Conservation (phyloP, 2,888 invertebrate species). For the Leptopterna dolabrata region DNA sequence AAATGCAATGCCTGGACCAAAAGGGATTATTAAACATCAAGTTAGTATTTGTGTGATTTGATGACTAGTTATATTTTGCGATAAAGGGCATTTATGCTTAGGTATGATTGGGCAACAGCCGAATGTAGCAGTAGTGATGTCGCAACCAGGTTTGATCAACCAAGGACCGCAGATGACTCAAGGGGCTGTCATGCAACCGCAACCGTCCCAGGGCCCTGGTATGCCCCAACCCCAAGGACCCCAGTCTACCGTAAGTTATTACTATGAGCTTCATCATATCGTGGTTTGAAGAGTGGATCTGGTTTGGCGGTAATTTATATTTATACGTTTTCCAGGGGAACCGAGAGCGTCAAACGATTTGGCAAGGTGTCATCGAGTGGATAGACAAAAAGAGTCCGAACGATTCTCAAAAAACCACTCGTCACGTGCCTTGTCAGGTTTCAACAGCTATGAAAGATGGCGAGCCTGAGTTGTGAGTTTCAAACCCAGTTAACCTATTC, state of each 20-base stretch:
- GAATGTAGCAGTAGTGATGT: constrained; percentile 65
- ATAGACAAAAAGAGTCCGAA: constrained; percentile 86
- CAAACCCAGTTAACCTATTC: neutral
- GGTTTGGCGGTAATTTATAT: no score
- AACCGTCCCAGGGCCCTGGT: constrained; percentile 16
- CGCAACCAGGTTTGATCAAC: constrained; percentile 40
- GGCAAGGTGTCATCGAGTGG: constrained; percentile 92
- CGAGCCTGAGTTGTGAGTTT: constrained; percentile 83
- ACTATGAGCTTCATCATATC: no score
- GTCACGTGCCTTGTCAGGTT: constrained; percentile 83
- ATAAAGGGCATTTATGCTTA: neutral
- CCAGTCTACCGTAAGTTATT: constrained; percentile 23
- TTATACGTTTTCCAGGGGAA: constrained; percentile 61
- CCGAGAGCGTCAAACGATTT: constrained; percentile 74
- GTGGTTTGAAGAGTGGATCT: no score
- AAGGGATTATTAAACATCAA: no score
- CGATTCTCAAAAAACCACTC: constrained; percentile 80
- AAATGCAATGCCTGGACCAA: no score
- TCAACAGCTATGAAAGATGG: constrained; percentile 80
- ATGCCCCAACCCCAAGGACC: constrained; percentile 49
- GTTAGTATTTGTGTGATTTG: no score
- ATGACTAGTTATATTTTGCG: no score
- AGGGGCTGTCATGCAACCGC: constrained; percentile 34
- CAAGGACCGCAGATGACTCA: constrained; percentile 23
- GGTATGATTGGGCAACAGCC: constrained; percentile 36